Base-by-base conservation (phyloP, 2,113 vertebrate species). In the Eretmodus cyanostictus region DNA sequence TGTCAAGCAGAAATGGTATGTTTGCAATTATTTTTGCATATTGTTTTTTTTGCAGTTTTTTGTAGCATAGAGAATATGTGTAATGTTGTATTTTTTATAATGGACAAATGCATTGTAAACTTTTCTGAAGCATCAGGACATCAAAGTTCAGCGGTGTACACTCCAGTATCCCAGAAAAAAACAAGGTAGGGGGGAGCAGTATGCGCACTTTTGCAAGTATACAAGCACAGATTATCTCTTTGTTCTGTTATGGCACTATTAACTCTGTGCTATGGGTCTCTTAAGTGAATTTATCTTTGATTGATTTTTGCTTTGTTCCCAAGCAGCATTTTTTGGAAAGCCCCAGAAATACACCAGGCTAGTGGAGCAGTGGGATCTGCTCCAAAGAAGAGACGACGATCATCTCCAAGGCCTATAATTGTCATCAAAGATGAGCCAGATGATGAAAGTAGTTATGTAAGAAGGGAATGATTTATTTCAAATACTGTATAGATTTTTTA, bases 381-480 rank as follows among this genome's bases (percentile, higher is more conserved):
- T 36, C 87, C 92, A 57, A 95, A 94, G 88, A 96, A 89, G 57
- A 94, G 93, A 86, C 89, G 87, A 49, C 93, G 89, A 71, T 88
- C 87, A 1, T 96, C 95, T 27, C 94, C 96, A 34, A 94, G 93
- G 12, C 95, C 95, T 7, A 76, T 94, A 86, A 94, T 96, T 16
- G 91, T 95, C 86, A 95, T 96, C 87, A 96, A 96, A 88, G 94
- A 96, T 66, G 96, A 96, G 85, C 95, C 95, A 34, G 94, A 96
- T 73, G 94, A 95, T 31, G 94, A 95, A 19, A 89, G 91, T n/a
- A 88, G 76, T 66, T 96, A 91, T 85, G 94, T 96, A 88, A 94
- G 95, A 24, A 83, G 36, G 83, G 22, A 49, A 24, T 78, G 24
- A 36, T 19, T 81, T 86, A 3, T 57, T 80, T 27, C 24, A 73